phyloP scores from a whole-genome alignment of 2,888 invertebrate species.

The Hololepta plana region DNA sequence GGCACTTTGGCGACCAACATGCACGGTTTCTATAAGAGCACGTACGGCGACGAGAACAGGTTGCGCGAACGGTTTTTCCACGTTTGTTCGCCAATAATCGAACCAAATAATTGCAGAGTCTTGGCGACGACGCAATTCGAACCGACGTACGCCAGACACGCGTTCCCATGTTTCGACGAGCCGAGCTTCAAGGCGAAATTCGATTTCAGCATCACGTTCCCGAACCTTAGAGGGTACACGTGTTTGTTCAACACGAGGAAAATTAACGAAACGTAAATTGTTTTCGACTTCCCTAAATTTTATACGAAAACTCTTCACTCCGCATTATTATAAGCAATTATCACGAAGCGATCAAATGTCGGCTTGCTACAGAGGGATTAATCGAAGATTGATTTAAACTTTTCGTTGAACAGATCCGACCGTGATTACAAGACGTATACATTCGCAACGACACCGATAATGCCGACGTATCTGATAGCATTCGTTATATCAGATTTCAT shows the following conservation, averaged over 20 bases:
- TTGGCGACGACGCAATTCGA: conserved; percentile 72
- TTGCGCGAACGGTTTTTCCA: no score
- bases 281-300: no score
- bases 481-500: conserved; percentile 71
- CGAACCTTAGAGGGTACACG: no score
- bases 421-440: conserved; percentile 54
- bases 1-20: no score
- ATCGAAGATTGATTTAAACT: conserved; percentile 1
- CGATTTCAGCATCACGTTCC: no score
- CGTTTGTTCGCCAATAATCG: no score
- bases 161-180: conserved; percentile 74
- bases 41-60: no score
- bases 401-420: conserved; percentile 39
- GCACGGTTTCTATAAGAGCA: no score
- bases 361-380: conserved; percentile 4
- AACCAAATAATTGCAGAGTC: conserved; percentile 42
- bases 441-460: conserved; percentile 45
- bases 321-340: background rate
- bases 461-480: conserved; percentile 81
- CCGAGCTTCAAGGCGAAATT: conserved; percentile 68
- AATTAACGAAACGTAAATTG: no score
- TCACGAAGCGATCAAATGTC: background rate
- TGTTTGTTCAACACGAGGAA: conserved; percentile 67
- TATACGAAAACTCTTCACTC: no score
- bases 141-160: conserved; percentile 60